Percentiles rank a stretch among this genome's conserved stretches.
These are phyloP conservation scores for Trachops cirrhosus DNA, from an alignment of 2,797 vertebrate genomes.

Conservation along the genomic window DNA sequence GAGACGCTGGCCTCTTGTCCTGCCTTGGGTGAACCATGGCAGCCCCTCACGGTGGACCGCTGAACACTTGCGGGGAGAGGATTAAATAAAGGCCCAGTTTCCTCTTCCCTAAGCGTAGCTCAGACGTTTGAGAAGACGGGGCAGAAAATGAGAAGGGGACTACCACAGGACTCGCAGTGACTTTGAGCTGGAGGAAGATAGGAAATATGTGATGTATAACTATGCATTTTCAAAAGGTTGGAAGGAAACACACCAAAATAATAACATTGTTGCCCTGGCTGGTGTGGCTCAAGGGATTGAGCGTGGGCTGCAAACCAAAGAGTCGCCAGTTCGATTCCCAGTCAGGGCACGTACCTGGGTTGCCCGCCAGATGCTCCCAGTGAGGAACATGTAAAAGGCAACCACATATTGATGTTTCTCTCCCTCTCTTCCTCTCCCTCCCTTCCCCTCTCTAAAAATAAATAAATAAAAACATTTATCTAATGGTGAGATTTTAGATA, in stretches of 20 bases:
- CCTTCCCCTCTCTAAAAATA: too few species aligned
- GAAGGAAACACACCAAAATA: neutral
- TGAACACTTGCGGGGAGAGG: neutral
- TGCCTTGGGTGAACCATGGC: neutral
- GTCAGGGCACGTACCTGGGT: too few species aligned
- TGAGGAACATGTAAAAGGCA: too few species aligned
- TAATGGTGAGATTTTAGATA: neutral
- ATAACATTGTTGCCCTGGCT: neutral
- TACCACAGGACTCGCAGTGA: too few species aligned
- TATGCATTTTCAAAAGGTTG: neutral
- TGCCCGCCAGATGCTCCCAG: too few species aligned
- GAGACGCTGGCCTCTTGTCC: neutral
- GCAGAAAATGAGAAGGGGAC: neutral
- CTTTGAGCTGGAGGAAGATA: neutral
- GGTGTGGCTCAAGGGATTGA: too few species aligned
- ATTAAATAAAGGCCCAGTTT: neutral
- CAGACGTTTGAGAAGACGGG: too few species aligned
- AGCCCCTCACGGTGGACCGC: neutral
- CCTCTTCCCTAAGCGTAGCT: too few species aligned
- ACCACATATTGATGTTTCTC: too few species aligned
- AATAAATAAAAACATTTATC: neutral
- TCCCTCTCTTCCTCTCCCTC: too few species aligned
- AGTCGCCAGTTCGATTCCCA: too few species aligned
- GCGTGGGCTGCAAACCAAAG: too few species aligned
- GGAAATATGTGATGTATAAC: neutral